Conservation (phyloP, 1,140 invertebrate species). For the Cataglyphis hispanica region DNA sequence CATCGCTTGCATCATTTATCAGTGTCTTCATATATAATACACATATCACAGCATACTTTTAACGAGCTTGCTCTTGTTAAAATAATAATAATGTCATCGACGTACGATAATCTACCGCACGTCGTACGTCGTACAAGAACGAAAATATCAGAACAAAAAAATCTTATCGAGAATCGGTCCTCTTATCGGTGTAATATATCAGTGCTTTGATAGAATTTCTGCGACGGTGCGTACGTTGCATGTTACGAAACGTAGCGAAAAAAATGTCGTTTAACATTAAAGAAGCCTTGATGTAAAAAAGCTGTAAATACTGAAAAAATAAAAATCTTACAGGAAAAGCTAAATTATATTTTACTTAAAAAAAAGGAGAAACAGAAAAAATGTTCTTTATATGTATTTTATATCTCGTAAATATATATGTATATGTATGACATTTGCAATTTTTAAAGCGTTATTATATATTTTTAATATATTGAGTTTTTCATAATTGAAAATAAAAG, state of each 20-base stretch:
- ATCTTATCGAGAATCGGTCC: slow-evolving; percentile 2
- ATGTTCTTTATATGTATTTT: slow-evolving; percentile 14
- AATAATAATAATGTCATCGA: slow-evolving; percentile 5
- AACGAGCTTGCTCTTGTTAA: slow-evolving; percentile 32
- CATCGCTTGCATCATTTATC: slow-evolving; percentile 56
- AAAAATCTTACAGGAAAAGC: neutral
- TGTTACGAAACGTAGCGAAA: neutral
- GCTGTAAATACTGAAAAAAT: slow-evolving; percentile 1
- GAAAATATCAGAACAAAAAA: slow-evolving; percentile 30
- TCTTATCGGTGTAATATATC: slow-evolving; percentile 33
- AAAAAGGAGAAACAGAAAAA: slow-evolving; percentile 1
- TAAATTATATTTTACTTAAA: neutral
- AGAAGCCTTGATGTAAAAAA: neutral
- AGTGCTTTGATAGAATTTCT: slow-evolving; percentile 38
- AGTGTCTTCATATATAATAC: slow-evolving; percentile 46
- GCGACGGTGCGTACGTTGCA: slow-evolving; percentile 7
- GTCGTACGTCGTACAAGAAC: neutral
- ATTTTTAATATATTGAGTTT: neutral
- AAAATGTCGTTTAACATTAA: slow-evolving; percentile 20
- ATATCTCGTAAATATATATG: neutral
- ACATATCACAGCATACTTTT: slow-evolving; percentile 71
- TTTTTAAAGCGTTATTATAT: neutral
- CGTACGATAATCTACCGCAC: slow-evolving; percentile 10
- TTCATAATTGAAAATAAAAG: neutral
- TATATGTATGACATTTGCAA: neutral